These are phyloP conservation scores for Microtus ochrogaster DNA, from an alignment of 2,113 vertebrate species.

Conservation along the genomic window DNA sequence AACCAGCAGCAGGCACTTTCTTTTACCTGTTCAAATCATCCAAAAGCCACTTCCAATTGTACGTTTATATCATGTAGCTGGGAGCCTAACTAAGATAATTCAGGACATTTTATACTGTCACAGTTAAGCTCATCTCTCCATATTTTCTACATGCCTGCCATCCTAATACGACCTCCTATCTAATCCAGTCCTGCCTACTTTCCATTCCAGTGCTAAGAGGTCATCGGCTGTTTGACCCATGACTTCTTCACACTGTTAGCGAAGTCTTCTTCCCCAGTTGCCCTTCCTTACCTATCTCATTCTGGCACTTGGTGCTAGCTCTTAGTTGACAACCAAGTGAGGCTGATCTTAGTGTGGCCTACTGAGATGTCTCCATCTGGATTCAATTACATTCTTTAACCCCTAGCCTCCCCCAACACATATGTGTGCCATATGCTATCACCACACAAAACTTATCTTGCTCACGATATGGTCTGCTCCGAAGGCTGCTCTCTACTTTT, in stretches of 20 bases:
- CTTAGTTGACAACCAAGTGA: neutral
- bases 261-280: neutral
- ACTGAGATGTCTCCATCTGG: neutral
- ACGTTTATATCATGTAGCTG: neutral
- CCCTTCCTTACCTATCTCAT: neutral
- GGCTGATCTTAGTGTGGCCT: neutral
- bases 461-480: neutral
- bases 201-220: neutral
- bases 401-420: too few relatives aligned
- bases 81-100: neutral
- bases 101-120: neutral
- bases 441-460: neutral
- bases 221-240: neutral
- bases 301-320: neutral
- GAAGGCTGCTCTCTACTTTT: neutral
- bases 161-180: neutral
- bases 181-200: neutral
- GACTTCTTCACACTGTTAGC: neutral
- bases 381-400: neutral
- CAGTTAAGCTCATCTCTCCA: neutral
- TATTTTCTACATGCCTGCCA: neutral
- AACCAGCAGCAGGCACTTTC: neutral
- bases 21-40: neutral
- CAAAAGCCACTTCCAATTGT: neutral
- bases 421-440: neutral